Percentiles rank a stretch among this genome's conserved stretches.
These are phyloP conservation scores for Ceraclea dissimilis DNA, from an alignment of 2,888 invertebrate species.

Conservation along the genomic window DNA sequence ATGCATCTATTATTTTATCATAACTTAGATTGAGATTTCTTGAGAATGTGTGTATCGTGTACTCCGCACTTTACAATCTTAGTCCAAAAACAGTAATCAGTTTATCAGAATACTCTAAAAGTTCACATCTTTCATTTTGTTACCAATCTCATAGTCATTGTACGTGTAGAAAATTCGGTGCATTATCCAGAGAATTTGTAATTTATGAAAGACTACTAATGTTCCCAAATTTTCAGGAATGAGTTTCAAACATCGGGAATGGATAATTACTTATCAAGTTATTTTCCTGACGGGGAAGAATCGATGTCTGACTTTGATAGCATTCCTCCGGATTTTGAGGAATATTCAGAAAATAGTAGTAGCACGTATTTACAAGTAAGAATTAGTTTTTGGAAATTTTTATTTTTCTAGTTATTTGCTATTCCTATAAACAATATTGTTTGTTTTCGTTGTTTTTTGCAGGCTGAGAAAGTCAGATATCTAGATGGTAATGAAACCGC, in stretches of 20 bases:
- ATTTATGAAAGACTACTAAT: too few relatives aligned
- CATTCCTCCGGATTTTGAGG: slow-evolving; percentile 29
- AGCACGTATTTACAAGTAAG: slow-evolving; percentile 15
- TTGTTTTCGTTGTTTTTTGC: background rate
- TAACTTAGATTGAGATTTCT: too few relatives aligned
- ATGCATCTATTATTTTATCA: too few relatives aligned
- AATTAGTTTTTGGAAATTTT: background rate
- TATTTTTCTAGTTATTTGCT: background rate
- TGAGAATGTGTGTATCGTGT: too few relatives aligned
- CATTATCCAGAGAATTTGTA: too few relatives aligned
- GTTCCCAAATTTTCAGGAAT: slow-evolving; percentile 15
- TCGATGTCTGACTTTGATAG: slow-evolving; percentile 32
- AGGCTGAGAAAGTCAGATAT: slow-evolving; percentile 7
- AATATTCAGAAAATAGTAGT: slow-evolving; percentile 15
- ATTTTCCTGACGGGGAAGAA: slow-evolving; percentile 26
- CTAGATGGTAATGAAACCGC: background rate
- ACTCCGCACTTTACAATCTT: too few relatives aligned
- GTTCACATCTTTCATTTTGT: too few relatives aligned
- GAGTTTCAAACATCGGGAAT: slow-evolving; percentile 10
- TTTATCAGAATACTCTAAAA: too few relatives aligned
- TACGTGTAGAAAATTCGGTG: too few relatives aligned
- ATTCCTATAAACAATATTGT: background rate
- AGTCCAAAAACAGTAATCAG: too few relatives aligned
- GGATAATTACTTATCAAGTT: slow-evolving; percentile 23
- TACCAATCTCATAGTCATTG: too few relatives aligned